phyloP scores from a whole-genome alignment of 2,113 vertebrate species.

The Ceratotherium simum region DNA sequence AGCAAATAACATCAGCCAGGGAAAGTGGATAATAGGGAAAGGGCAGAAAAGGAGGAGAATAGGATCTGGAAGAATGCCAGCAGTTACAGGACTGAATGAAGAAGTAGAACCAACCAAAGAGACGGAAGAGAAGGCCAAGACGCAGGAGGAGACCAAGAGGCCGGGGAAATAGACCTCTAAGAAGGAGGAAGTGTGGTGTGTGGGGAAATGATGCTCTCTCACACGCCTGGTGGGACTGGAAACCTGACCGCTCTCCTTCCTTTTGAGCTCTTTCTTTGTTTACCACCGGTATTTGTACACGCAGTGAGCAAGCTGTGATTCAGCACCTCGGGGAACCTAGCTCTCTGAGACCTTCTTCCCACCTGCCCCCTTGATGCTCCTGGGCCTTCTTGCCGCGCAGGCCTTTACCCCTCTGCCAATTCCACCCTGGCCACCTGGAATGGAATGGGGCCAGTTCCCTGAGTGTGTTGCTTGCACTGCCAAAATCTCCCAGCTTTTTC shows the following conservation, averaged over 20 bases:
- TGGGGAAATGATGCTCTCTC: not conserved
- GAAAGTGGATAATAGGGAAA: not conserved
- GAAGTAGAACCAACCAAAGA: not conserved
- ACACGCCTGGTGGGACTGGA: not conserved
- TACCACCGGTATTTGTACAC: not conserved
- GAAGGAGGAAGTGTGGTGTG: not conserved
- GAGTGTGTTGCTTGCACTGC: not conserved
- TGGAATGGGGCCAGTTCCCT: not conserved
- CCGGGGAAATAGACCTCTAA: not conserved
- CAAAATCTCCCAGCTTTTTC: not conserved
- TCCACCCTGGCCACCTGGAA: not conserved
- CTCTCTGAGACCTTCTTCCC: not conserved
- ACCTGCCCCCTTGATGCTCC: not conserved
- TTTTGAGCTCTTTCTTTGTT: not conserved
- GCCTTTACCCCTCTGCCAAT: not conserved
- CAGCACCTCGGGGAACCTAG: not conserved
- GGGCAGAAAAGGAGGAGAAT: not conserved
- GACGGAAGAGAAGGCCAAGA: not conserved
- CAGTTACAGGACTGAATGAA: not conserved
- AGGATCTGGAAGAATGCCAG: not conserved
- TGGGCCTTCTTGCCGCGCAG: not conserved
- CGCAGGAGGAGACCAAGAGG: not conserved
- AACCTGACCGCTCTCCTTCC: not conserved
- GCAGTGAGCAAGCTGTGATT: not conserved
- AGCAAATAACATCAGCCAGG: not conserved